A percentile compares a stretch with the other conserved stretches of the same genome.
phyloP scores from a whole-genome alignment of 2,888 invertebrate species.

The Pollenia angustigena region DNA sequence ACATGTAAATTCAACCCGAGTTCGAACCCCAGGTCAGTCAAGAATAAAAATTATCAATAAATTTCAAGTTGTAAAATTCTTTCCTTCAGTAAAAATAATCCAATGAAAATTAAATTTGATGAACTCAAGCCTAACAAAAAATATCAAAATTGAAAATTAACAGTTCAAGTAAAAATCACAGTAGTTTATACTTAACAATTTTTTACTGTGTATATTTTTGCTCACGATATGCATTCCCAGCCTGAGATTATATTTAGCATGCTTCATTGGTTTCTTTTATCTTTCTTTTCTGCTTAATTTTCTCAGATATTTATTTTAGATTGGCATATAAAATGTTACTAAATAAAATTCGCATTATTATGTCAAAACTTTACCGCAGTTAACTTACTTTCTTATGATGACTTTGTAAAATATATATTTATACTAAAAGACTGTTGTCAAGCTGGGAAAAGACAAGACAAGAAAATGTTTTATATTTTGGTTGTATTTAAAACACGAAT shows the following conservation, averaged over 20 bases:
- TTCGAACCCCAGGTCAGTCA: too few relatives aligned
- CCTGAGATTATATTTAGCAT: slow-evolving; percentile 25
- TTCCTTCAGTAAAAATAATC: too few relatives aligned
- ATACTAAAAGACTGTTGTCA: not conserved
- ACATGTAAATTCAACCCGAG: too few relatives aligned
- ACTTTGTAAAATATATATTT: slow-evolving; percentile 3
- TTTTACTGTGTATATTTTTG: not conserved
- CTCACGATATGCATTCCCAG: not conserved
- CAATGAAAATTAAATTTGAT: too few relatives aligned
- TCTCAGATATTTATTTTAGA: not conserved
- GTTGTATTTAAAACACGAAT: not conserved
- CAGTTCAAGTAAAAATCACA: too few relatives aligned
- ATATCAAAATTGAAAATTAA: too few relatives aligned
- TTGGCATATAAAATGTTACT: slow-evolving; percentile 26
- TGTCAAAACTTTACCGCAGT: slow-evolving; percentile 38
- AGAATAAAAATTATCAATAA: too few relatives aligned
- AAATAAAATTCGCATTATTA: slow-evolving; percentile 45
- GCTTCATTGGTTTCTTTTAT: slow-evolving; percentile 31
- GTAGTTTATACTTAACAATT: too few relatives aligned
- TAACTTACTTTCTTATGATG: slow-evolving; percentile 10
- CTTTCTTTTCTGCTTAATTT: not conserved
- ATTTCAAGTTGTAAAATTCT: too few relatives aligned
- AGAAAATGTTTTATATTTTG: not conserved
- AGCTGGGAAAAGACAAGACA: not conserved
- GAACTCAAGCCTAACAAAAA: too few relatives aligned